A percentile compares a stretch with the other conserved stretches of the same genome.
phyloP scores from a whole-genome alignment of 2,113 vertebrate genomes.

The Eubucco bourcierii region DNA sequence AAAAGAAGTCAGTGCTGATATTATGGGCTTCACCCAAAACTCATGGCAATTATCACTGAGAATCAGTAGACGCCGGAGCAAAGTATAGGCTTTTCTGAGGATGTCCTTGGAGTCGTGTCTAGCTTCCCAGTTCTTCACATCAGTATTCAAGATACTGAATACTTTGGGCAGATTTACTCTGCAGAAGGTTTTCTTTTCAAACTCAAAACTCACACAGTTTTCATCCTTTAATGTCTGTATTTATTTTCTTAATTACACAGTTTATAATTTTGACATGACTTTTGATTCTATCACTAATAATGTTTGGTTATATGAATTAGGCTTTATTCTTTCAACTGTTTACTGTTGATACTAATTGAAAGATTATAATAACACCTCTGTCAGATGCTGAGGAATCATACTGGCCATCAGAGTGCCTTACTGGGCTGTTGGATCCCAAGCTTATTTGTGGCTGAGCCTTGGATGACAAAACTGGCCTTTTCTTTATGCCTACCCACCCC shows the following conservation, averaged over 20 bases:
- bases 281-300: neutral
- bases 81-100: neutral
- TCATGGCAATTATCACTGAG: neutral
- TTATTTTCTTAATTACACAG: neutral
- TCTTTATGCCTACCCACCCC: neutral
- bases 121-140: neutral
- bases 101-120: fast-evolving
- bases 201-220: neutral
- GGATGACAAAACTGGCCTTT: neutral
- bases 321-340: neutral
- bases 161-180: neutral
- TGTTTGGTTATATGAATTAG: neutral
- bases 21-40: neutral
- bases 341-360: neutral
- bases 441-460: neutral
- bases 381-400: neutral
- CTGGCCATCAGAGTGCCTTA: neutral
- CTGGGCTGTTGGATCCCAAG: neutral
- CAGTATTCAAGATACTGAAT: neutral
- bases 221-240: neutral
- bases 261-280: neutral
- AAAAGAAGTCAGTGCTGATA: neutral
- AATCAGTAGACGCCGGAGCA: neutral
- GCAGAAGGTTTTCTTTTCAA: neutral
- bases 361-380: neutral